These are phyloP conservation scores for Drosophila kokeensis DNA, from an alignment of 2,888 invertebrate species.

Conservation along the genomic window DNA sequence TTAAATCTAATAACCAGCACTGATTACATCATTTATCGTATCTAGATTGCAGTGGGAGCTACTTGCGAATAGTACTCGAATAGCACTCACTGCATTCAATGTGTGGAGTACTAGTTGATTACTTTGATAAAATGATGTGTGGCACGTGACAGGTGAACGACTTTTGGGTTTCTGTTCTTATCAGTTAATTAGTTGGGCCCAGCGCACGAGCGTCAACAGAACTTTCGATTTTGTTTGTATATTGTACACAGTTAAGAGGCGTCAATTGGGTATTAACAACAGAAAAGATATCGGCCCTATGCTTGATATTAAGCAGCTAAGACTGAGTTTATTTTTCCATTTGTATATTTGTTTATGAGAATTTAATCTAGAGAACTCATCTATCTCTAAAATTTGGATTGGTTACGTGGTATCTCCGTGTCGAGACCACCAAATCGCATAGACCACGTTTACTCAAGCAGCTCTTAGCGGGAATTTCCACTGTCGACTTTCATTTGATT, in stretches of 20 bases:
- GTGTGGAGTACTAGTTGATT: conserved; percentile 15
- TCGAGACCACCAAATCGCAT: background rate
- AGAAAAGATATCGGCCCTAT: background rate
- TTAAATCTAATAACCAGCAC: conserved; percentile 40
- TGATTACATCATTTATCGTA: conserved; percentile 52
- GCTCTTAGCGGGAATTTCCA: background rate
- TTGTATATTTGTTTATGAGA: background rate
- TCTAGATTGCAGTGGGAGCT: conserved; percentile 1
- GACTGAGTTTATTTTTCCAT: background rate
- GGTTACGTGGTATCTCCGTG: background rate
- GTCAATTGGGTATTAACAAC: background rate
- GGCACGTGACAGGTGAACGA: conserved; percentile 40
- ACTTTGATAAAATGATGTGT: conserved; percentile 30
- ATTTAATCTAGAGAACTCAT: background rate
- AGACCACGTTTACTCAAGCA: background rate
- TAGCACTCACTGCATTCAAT: background rate
- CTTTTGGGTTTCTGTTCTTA: conserved; percentile 42
- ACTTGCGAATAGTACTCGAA: conserved; percentile 3
- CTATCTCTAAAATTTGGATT: background rate
- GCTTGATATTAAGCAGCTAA: background rate
- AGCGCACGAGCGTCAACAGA: conserved; percentile 31
- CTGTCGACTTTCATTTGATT: background rate
- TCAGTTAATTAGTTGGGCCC: conserved; percentile 64
- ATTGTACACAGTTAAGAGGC: too few species aligned
- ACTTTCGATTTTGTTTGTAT: background rate